These are phyloP conservation scores for Pteromalus puparum DNA, from an alignment of 1,140 invertebrate genomes.

Conservation along the genomic window DNA sequence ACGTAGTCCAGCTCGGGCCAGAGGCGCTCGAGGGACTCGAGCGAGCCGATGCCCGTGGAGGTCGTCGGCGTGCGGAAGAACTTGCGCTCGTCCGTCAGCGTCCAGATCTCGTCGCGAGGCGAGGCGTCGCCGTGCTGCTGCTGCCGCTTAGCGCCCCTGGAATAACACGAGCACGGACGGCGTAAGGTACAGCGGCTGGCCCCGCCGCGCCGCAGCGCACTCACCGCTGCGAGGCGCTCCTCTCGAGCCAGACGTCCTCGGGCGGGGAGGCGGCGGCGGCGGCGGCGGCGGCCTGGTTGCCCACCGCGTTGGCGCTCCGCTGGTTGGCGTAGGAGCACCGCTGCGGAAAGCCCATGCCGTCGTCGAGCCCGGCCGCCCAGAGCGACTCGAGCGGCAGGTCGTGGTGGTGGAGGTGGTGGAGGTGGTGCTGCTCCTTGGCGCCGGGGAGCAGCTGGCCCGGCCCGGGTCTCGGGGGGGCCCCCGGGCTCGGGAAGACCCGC, in stretches of 20 bases:
- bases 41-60: constrained; percentile 65
- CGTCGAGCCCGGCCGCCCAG: constrained; percentile 69
- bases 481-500: constrained; percentile 66
- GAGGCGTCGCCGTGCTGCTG: constrained; percentile 55
- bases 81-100: constrained; percentile 62
- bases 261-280: constrained; percentile 28
- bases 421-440: constrained; percentile 21
- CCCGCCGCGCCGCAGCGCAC: neutral
- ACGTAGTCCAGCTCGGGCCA: too few species aligned
- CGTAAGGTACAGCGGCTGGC: too few species aligned
- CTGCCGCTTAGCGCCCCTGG: too few species aligned
- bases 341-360: constrained; percentile 69
- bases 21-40: constrained; percentile 63
- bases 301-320: constrained; percentile 47
- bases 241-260: constrained; percentile 65
- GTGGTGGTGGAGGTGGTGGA: too few species aligned
- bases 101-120: constrained; percentile 67
- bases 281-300: constrained; percentile 29
- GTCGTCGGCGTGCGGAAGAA: constrained; percentile 65
- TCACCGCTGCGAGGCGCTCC: constrained; percentile 64
- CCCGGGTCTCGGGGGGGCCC: constrained; percentile 50
- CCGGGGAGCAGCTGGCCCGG: constrained; percentile 3
- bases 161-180: too few species aligned
- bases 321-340: constrained; percentile 68
- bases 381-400: constrained; percentile 69